These are phyloP conservation scores for Indicator indicator DNA, from an alignment of 2,113 vertebrate genomes.

Conservation along the genomic window DNA sequence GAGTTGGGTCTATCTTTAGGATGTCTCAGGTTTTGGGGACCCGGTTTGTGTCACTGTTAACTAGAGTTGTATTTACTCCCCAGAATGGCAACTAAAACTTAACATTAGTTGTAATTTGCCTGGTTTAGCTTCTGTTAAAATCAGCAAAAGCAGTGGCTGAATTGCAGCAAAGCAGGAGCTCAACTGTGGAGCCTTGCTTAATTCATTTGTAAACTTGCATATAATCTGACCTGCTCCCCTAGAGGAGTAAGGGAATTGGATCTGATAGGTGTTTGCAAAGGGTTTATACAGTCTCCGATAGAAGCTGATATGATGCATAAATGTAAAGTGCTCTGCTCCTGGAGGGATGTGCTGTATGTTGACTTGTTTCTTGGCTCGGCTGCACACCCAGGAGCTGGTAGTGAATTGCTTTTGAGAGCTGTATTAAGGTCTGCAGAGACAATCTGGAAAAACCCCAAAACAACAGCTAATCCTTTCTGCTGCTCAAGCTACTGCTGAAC, in stretches of 20 bases:
- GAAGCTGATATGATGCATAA: not conserved
- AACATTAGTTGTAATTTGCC: not conserved
- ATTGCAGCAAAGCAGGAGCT: conserved; percentile 12
- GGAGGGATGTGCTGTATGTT: not conserved
- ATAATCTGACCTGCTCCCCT: not conserved
- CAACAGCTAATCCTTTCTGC: not conserved
- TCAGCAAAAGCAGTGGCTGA: not conserved
- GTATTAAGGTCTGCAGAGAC: not conserved
- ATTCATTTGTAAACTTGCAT: conserved; percentile 10
- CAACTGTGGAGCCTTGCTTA: not conserved
- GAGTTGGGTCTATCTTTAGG: not conserved
- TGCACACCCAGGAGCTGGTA: not conserved
- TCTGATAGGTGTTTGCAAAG: not conserved
- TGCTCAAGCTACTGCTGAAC: not conserved
- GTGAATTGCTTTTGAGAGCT: not conserved
- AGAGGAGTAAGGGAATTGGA: not conserved
- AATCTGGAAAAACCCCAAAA: not conserved
- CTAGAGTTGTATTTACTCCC: not conserved
- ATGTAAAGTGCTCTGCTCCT: not conserved
- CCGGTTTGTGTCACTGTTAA: not conserved
- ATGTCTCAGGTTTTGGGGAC: not conserved
- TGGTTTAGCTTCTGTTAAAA: not conserved
- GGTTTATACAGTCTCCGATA: not conserved
- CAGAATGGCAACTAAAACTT: not conserved
- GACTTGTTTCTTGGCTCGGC: not conserved